Evolutionary conservation across 1,140 invertebrate species (phyloP), one percentile per base, ranked within the genome.

Genomic region (Drosophila mayri): DNA sequence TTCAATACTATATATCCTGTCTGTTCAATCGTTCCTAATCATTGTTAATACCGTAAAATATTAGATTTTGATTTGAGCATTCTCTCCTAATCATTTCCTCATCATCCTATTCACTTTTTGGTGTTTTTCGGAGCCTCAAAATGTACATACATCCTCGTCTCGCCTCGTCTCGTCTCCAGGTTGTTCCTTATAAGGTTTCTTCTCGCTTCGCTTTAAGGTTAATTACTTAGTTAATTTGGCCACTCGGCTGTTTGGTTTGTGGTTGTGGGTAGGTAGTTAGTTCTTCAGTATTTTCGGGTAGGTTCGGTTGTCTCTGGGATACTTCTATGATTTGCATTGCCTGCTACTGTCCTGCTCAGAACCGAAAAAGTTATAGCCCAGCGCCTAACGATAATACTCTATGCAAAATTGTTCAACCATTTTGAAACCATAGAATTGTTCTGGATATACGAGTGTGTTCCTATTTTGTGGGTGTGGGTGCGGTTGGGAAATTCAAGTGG

Each of bases 381-480:
- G 84, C 76, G 66, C 49, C 61, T 63, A 78, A 79, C 78, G 76
- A 77, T 81, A 76, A 60, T 61, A 65, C 70, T 75, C 71, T 82
- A 79, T 78, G 74, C 80, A 47, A 76, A 82, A 87, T 81, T 84
- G 77, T 81, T 90, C 85, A 90, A 90, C 85, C 85, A 79, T 90
- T 80, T 90, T 90, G 85, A 90, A 90, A 90, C 85, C 85, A 90
- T 90, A 90, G 86, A 88, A 90, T 90, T 85, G 44, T 71, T 85
- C 58, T 66, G 79, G 81, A 81, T 73, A 67, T 72, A 60, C 60
- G 57, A 71, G 58, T 75, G 70, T 76, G 40, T 63, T 65, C 57
- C 70, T 66, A 12, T 54, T 30, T 52, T 50, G 71, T 59, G 64
- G 47, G 14, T 57, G 44, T 52, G 67, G 20, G 20, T 78, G 50